Percentiles rank a stretch among this genome's conserved stretches.
Conservation (phyloP, 1,140 invertebrate species). For the Drosophila novamexicana region DNA sequence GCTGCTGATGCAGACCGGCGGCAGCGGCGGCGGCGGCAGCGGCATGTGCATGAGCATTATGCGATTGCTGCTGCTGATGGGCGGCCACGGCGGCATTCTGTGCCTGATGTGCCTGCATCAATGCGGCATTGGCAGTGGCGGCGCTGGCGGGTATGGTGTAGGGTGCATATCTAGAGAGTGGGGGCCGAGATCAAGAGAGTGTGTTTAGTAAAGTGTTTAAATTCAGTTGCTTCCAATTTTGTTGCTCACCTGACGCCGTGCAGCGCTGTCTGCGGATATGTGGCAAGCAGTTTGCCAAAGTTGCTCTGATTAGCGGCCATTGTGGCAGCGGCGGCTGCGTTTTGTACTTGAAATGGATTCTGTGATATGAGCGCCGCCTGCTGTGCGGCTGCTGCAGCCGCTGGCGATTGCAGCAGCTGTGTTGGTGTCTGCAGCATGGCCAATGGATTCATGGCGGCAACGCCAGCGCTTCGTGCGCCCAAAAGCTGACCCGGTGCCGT, state of each 20-base stretch:
- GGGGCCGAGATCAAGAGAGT: too few species aligned
- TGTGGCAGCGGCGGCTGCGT: slow-evolving; percentile 84
- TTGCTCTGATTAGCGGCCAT: slow-evolving; percentile 86
- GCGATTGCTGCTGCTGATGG: slow-evolving; percentile 78
- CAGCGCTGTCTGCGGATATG: slow-evolving; percentile 86
- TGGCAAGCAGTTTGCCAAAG: slow-evolving; percentile 89
- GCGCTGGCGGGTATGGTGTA: slow-evolving; percentile 83
- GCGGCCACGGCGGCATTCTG: slow-evolving; percentile 84
- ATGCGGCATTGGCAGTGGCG: slow-evolving; percentile 80
- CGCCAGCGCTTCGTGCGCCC: slow-evolving; percentile 85
- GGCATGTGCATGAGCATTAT: slow-evolving; percentile 84
- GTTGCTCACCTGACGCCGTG: slow-evolving; percentile 79
- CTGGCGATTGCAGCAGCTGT: slow-evolving; percentile 85
- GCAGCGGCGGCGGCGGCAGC: slow-evolving; percentile 74
- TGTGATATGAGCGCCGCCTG: slow-evolving; percentile 84
- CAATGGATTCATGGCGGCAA: slow-evolving; percentile 86
- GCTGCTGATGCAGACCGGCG: slow-evolving; percentile 79
- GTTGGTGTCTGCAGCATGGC: slow-evolving; percentile 86
- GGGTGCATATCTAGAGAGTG: slow-evolving; percentile 75
- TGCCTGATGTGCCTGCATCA: slow-evolving; percentile 81
- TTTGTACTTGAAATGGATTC: slow-evolving; percentile 84
- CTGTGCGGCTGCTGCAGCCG: slow-evolving; percentile 85
- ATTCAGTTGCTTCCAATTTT: neutral
- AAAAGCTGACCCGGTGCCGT: slow-evolving; percentile 83
- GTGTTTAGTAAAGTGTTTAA: too few species aligned